Evolutionary conservation across 2,888 invertebrate species (phyloP).

Genomic region (Palloptera scutellata): DNA sequence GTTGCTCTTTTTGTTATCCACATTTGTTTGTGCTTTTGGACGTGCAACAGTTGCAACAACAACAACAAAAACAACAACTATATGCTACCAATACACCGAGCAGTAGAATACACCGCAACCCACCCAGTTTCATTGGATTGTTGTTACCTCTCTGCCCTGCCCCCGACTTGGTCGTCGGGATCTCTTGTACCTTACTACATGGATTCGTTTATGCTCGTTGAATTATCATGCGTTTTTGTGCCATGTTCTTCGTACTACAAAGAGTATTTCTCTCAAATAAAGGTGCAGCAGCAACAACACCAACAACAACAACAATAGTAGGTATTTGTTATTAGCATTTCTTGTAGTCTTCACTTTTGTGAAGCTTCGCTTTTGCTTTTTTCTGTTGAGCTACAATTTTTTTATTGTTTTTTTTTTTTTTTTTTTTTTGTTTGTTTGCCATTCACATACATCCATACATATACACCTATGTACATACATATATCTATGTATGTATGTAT

Average conservation of each 20-base stretch:
- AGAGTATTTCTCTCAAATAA: background rate
- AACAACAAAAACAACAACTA: no score
- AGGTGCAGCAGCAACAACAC: background rate
- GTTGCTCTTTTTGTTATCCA: no score
- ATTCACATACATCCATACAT: background rate
- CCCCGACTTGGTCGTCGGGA: no score
- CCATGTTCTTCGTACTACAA: background rate
- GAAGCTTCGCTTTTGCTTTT: slow-evolving; percentile 6
- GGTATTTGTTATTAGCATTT: background rate
- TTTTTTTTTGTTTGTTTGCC: no score
- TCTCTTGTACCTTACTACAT: no score
- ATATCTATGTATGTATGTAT: background rate
- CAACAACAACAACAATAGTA: background rate
- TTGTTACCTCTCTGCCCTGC: no score
- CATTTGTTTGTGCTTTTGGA: no score
- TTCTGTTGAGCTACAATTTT: background rate
- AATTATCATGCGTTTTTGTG: background rate
- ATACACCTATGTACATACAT: background rate
- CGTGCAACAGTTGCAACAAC: no score
- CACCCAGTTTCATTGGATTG: no score
- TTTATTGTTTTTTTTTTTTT: background rate
- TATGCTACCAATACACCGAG: no score
- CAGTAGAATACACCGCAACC: no score
- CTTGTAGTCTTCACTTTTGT: background rate
- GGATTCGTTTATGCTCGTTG: no score